A percentile compares a stretch with the other conserved stretches of the same genome.
Evolutionary conservation across 2,888 invertebrate genomes (phyloP).

Genomic region (Ischnura elegans): DNA sequence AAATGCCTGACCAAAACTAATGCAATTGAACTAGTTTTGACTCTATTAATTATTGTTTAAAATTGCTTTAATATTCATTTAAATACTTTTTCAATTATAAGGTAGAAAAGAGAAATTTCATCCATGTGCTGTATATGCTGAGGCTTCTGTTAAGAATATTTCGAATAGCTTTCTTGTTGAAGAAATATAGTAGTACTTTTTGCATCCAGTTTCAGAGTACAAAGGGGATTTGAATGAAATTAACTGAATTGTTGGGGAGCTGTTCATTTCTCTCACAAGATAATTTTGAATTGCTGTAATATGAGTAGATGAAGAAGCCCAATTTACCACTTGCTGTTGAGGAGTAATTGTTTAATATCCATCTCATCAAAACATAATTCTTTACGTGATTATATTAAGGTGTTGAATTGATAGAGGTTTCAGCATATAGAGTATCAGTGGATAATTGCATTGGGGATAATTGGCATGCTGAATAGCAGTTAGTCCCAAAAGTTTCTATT

Average conservation of each 20-base stretch:
- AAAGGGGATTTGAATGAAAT: too few species aligned
- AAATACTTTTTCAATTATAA: not conserved
- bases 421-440: not conserved
- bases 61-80: not conserved
- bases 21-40: not conserved
- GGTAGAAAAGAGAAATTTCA: not conserved
- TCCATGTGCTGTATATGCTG: not conserved
- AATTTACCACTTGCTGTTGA: too few species aligned
- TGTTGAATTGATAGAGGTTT: not conserved
- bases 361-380: too few species aligned
- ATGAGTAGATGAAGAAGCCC: not conserved
- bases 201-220: too few species aligned
- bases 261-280: too few species aligned
- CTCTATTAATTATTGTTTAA: not conserved
- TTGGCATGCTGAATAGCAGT: conserved; percentile 18
- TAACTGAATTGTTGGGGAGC: too few species aligned
- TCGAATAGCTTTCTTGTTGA: too few species aligned
- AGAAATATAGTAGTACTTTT: too few species aligned
- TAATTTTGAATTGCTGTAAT: too few species aligned
- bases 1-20: not conserved
- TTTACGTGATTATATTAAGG: too few species aligned
- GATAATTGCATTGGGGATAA: not conserved
- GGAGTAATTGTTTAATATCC: too few species aligned
- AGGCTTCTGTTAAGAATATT: not conserved
- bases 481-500: conserved; percentile 9